Base-by-base conservation (phyloP, 2,888 invertebrate genomes). In the Chrysolina oricalcia region DNA sequence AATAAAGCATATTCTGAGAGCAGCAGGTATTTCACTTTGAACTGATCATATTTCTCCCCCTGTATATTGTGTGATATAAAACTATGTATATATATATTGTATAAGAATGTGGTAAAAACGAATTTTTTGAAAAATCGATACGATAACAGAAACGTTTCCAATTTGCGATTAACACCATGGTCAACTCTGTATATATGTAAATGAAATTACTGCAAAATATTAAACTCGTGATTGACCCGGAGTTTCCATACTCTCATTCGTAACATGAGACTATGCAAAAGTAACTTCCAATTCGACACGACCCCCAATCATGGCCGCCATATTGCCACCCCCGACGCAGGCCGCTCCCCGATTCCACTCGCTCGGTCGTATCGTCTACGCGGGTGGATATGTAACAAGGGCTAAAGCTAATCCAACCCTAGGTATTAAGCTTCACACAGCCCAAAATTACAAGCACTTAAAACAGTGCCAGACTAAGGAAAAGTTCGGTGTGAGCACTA, bases 361-460 rank as follows among this genome's bases (percentile, higher is more conserved):
- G 85, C 84, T 83, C 84, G 83, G 80, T 83, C 82, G 81, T 80
- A 84, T 85, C 86, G 86, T 86, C 87, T 87, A 88, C 88, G 87
- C 87, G 89, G 89, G 89, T 89, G 89, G 89, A 89, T 89, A 90
- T 89, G 89, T 89, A 90, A 89, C 89, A 89, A 89, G 89, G 89
- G 89, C 89, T 90, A 89, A 90, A 90, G 89, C 89, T 89, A 90
- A 89, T 89, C 89, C 89, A 89, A 89, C 89, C 89, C 89, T 89
- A 90, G 87, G 87, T 88, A 83, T 82, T 78, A 90, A 91, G 90
- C 90, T 90, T 91, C 91, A 91, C 91, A 92, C 91, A 91, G 91
- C 91, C 91, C 91, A 90, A 90, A 91, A 91, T 89, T 88, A 91
- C 89, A 91, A 91, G 91, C 92, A 92, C 92, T 91, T 92, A 92